Conservation (phyloP, 1,140 invertebrate species). For the Halotydeus destructor region DNA sequence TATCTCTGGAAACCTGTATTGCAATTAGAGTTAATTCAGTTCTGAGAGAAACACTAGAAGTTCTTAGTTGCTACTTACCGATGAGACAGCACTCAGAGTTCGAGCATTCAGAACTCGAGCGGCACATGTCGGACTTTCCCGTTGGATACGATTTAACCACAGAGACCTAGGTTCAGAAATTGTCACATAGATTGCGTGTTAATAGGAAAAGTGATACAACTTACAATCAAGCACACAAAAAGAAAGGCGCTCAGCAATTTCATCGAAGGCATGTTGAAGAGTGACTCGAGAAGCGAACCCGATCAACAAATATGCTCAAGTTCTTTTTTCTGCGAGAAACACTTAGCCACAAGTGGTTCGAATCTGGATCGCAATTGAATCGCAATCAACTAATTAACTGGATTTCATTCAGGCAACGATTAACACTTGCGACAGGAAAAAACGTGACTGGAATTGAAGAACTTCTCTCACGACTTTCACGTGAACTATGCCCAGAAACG, state of each 20-base stretch:
- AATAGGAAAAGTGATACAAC: not conserved
- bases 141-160: not conserved
- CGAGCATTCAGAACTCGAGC: not conserved
- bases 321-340: no score
- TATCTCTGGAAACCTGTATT: conserved; percentile 13
- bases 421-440: no score
- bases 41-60: not conserved
- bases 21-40: not conserved
- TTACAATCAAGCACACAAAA: not conserved
- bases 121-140: not conserved
- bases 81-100: not conserved
- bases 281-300: no score
- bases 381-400: no score
- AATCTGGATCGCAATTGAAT: no score
- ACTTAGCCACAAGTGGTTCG: no score
- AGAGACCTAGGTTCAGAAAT: not conserved
- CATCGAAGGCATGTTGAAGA: not conserved
- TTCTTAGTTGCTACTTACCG: not conserved
- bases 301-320: no score
- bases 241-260: not conserved
- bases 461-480: no score
- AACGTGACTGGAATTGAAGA: no score
- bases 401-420: no score
- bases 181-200: not conserved
- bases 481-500: no score